Evolutionary conservation across 1,140 invertebrate genomes (phyloP).

Genomic region (Drosophila teissieri): DNA sequence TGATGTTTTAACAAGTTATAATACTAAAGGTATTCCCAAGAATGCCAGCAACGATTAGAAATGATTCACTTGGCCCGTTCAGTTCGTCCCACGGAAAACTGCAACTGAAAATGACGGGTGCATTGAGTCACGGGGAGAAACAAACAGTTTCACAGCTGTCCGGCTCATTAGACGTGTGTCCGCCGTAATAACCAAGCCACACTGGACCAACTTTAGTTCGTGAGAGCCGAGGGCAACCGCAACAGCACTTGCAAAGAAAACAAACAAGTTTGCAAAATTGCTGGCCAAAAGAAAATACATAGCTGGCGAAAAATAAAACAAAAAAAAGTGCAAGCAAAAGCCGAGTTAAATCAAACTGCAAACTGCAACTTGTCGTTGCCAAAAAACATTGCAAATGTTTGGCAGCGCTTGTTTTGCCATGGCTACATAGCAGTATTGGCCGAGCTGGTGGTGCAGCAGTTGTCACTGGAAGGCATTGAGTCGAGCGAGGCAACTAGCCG

Average conservation of each 20-base stretch:
- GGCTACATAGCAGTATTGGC: neutral
- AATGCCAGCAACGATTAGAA: constrained; percentile 4
- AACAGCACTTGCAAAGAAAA: constrained; percentile 41
- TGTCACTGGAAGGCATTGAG: constrained; percentile 57
- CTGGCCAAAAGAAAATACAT: constrained; percentile 59
- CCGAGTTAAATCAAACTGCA: constrained; percentile 45
- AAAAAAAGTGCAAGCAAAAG: constrained; percentile 18
- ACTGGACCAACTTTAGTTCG: constrained; percentile 34
- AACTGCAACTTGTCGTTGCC: constrained; percentile 77
- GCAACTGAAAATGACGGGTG: constrained; percentile 6
- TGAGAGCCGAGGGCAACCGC: constrained; percentile 37
- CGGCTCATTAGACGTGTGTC: constrained; percentile 36
- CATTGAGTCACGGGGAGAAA: constrained; percentile 34
- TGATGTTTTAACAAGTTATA: neutral
- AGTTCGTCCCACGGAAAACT: constrained; percentile 20
- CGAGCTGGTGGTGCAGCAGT: constrained; percentile 10
- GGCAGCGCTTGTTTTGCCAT: constrained; percentile 27
- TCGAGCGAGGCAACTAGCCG: constrained; percentile 64
- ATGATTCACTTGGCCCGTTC: constrained; percentile 26
- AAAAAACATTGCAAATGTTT: constrained; percentile 77
- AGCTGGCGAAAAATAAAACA: constrained; percentile 44
- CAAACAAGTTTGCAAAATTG: constrained; percentile 73
- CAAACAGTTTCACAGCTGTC: constrained; percentile 41
- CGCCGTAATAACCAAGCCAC: constrained; percentile 21
- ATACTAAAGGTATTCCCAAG: neutral